Evolutionary conservation across 2,888 invertebrate species (phyloP), one percentile per base, ranked within the genome.

Genomic region (Rhogogaster chlorosoma): DNA sequence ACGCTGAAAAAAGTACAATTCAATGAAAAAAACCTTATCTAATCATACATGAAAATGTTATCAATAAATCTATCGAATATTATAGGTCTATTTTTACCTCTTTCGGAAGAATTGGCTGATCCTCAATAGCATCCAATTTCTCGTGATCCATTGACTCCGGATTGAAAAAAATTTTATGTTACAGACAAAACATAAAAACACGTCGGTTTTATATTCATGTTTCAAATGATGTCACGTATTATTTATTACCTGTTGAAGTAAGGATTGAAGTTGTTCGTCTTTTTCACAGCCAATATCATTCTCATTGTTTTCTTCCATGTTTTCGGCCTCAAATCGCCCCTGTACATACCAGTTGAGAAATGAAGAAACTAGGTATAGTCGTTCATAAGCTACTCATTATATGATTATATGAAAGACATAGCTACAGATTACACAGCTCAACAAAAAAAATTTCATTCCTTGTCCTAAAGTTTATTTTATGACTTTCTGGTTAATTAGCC

Each of bases 161-260:
- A 22, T 38, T 38, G 38, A 38, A 38, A 10, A 64, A 26, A 64
- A n/a, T 64, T 26, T 2, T 64, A 64, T 64, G 64, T 64, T 64
- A 64, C 64, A n/a, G 10, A 26, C 64, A 22, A 64, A 3, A 64
- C 15, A 64, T 64, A 26, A 26, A 64, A 64, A 18, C 4, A n/a
- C 64, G n/a, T 64, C n/a, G 64, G 64, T 64, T 64, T 64, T 64
- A 22, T 64, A 26, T 64, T 26, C 10, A 64, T 64, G 64, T 26
- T 64, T 64, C 64, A n/a, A 64, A 64, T 26, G 2, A 64, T 64
- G 64, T 26, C 2, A 22, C 22, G 22, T 64, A 64, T 64, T 64
- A 64, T 22, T 64, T 38, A 64, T 64, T n/a, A 64, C 64, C 64
- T 64, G 64, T 64, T 64, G 64, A 64, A 64, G 64, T 64, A 10